Evolutionary conservation across 2,797 vertebrate genomes (phyloP), one percentile per base, ranked within the genome.

Genomic region (Ispidina picta): DNA sequence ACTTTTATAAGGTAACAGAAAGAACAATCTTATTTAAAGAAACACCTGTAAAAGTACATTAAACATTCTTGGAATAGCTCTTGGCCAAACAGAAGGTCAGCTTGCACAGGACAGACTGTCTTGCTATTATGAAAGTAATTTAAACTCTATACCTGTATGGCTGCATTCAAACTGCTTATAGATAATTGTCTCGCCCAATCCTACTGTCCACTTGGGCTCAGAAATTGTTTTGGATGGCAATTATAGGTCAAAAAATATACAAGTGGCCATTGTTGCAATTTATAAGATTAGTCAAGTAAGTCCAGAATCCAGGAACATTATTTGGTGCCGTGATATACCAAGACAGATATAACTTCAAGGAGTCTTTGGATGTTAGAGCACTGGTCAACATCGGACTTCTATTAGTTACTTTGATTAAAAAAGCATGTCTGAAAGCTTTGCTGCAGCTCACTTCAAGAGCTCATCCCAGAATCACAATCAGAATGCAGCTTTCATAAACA

Each of bases 81-180:
- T 56, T 17, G 48, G 33, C 51, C 60, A 49, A 26, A 49, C 48
- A n/a, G 25, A 16, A 41, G 60, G 39, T 14, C 62, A 72, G 10
- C 37, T 1, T 6, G 19, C 22, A 39, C 19, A 19, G 54, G 25
- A 29, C 22, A 68, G 48, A 16, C 12, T 9, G 1, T 9, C 1
- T 15, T 0, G 1, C 20, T 29, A 65, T 43, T 3, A 1, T 25
- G 22, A 21, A 56, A 46, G 14, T 39, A 25, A 59, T 62, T 66
- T 12, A 4, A 44, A 8, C 15, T 51, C 46, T 56, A 25, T 51
- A 54, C 9, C 31, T 41, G 23, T 26, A 31, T 2, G 29, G 15
- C 46, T 48, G 3, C 41, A 16, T 12, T 51, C 43, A 51, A 26
- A 5, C 31, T 75, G 43, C 43, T 33, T 7, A 25, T 1, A 55